Evolutionary conservation across 2,888 invertebrate genomes (phyloP).

Genomic region (Apotomis turbidana): DNA sequence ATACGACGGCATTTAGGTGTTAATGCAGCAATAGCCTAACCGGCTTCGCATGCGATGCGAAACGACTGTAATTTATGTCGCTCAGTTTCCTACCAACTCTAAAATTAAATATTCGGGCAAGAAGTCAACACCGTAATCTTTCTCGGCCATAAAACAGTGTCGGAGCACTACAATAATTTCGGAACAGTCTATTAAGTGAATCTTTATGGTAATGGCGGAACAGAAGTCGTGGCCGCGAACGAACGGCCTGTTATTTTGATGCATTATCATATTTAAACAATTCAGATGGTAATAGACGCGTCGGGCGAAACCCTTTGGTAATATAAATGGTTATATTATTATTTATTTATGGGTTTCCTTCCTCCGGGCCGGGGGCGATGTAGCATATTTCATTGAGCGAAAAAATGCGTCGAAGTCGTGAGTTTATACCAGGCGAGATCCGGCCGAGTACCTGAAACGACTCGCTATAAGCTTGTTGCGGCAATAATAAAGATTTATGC

Average conservation of each 20-base stretch:
- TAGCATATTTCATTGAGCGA: slow-evolving; percentile 82
- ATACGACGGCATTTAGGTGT: slow-evolving; percentile 50
- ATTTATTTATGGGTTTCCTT: slow-evolving; percentile 84
- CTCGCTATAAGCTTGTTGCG: slow-evolving; percentile 81
- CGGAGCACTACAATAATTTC: slow-evolving; percentile 79
- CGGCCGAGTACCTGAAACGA: slow-evolving; percentile 82
- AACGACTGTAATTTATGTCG: slow-evolving; percentile 51
- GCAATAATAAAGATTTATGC: slow-evolving; percentile 84
- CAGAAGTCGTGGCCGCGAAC: slow-evolving; percentile 80
- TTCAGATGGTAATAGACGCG: slow-evolving; percentile 84
- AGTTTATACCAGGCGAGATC: slow-evolving; percentile 76
- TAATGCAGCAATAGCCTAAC: slow-evolving; percentile 46
- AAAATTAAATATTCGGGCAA: slow-evolving; percentile 62
- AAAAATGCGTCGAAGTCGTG: slow-evolving; percentile 81
- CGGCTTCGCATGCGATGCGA: slow-evolving; percentile 29
- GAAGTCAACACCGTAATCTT: slow-evolving; percentile 69
- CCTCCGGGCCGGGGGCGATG: slow-evolving; percentile 77
- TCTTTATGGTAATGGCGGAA: slow-evolving; percentile 81
- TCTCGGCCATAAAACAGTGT: slow-evolving; percentile 71
- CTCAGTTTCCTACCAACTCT: slow-evolving; percentile 56
- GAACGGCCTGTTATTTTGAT: slow-evolving; percentile 81
- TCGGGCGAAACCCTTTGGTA: slow-evolving; percentile 83
- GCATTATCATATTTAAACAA: slow-evolving; percentile 84
- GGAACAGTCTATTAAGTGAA: slow-evolving; percentile 83
- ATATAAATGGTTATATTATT: slow-evolving; percentile 84